Conservation (phyloP, 2,797 vertebrate genomes). For the Spondyliosoma cantharus region DNA sequence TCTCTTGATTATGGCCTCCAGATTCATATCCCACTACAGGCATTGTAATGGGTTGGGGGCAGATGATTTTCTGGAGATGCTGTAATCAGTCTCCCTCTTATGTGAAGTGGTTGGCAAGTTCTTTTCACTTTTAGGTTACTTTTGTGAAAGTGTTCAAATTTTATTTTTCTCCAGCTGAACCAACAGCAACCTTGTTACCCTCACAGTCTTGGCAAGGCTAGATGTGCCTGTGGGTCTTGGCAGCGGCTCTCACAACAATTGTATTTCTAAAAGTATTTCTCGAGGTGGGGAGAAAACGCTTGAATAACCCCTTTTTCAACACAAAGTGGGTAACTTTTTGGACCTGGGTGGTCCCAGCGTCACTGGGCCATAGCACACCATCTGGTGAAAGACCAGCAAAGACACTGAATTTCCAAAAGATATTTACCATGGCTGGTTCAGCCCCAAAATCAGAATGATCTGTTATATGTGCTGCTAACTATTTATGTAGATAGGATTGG, state of each 20-base stretch:
- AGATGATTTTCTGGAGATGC: conserved; percentile 6
- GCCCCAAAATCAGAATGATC: too few species aligned
- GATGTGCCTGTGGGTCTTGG: conserved; percentile 51
- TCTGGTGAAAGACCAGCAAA: conserved; percentile 33
- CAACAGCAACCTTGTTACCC: conserved; percentile 31
- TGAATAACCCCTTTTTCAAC: conserved; percentile 45
- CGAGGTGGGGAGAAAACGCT: conserved; percentile 35
- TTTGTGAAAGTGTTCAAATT: conserved; percentile 25
- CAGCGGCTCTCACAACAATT: conserved; percentile 39
- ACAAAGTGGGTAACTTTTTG: conserved; percentile 21
- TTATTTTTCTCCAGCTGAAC: conserved; percentile 50
- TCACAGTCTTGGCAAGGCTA: conserved; percentile 47
- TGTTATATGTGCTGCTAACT: too few species aligned
- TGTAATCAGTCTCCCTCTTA: background rate
- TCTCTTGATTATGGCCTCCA: conserved; percentile 49
- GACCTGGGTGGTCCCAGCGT: conserved; percentile 47
- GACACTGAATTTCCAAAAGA: conserved; percentile 1
- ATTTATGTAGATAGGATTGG: too few species aligned
- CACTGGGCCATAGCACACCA: conserved; percentile 11
- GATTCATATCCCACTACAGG: conserved; percentile 34
- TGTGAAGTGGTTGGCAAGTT: conserved; percentile 41
- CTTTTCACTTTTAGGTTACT: conserved; percentile 20
- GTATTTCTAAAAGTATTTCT: conserved; percentile 50
- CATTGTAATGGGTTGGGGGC: conserved; percentile 10
- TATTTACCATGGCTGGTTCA: conserved; percentile 2